Conservation (phyloP, 2,113 vertebrate species). For the Megaptera novaeangliae region DNA sequence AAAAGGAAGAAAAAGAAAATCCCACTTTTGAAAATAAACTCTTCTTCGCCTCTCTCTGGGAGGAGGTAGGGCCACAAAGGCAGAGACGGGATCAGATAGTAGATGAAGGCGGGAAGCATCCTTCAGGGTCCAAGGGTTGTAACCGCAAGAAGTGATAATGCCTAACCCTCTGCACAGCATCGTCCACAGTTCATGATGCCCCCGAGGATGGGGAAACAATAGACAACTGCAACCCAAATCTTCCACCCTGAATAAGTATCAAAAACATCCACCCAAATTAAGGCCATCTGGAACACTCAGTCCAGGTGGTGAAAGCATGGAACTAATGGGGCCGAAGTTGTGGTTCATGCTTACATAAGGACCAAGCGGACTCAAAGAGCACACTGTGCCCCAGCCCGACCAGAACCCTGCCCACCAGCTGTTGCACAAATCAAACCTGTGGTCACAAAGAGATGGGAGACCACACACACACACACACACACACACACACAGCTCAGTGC, state of each 20-base stretch:
- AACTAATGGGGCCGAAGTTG: background rate
- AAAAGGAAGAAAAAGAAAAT: background rate
- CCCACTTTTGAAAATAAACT: background rate
- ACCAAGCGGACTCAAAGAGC: background rate
- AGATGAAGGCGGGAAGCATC: background rate
- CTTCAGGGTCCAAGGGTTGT: background rate
- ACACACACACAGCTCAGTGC: background rate
- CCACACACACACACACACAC: background rate
- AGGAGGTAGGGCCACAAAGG: background rate
- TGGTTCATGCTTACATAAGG: background rate
- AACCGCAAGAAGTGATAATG: background rate
- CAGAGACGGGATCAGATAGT: background rate
- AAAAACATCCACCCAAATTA: background rate
- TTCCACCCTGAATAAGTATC: slow-evolving; percentile 6
- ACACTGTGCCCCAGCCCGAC: background rate
- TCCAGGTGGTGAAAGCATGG: slow-evolving; percentile 29
- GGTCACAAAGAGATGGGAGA: background rate
- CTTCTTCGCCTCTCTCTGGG: background rate
- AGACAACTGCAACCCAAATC: background rate
- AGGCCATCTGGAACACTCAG: background rate
- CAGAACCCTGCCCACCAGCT: background rate
- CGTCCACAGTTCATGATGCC: background rate
- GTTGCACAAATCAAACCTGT: background rate
- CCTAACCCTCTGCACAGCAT: background rate
- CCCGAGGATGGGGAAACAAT: background rate